A percentile compares a stretch with the other conserved stretches of the same genome.
Conservation (phyloP, 2,113 vertebrate species). For the Hypocryptadius cinnamomeus region DNA sequence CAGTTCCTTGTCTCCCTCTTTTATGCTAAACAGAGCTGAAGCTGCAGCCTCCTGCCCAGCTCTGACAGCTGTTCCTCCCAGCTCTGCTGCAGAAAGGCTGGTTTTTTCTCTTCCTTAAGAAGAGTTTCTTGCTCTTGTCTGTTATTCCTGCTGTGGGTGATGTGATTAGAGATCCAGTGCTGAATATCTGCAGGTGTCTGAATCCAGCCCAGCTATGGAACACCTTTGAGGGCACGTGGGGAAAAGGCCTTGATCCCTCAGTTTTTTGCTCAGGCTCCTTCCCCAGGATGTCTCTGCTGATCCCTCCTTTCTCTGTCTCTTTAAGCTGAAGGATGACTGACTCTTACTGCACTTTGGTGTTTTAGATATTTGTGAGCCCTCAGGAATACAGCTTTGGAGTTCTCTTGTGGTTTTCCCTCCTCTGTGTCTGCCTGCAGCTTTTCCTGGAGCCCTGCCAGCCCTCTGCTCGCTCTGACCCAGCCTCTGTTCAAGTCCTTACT, state of each 20-base stretch:
- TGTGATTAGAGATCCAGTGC: background rate
- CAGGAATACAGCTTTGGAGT: background rate
- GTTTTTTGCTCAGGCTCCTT: background rate
- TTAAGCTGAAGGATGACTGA: background rate
- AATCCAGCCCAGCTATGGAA: background rate
- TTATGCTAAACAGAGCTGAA: background rate
- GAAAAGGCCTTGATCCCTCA: background rate
- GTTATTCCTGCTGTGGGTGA: background rate
- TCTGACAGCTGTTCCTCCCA: background rate
- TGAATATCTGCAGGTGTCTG: background rate
- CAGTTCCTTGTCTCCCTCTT: background rate
- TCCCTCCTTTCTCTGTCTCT: background rate
- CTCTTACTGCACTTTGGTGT: background rate
- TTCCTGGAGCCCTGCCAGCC: background rate
- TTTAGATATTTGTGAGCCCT: background rate
- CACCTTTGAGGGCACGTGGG: accelerated
- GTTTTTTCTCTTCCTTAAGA: background rate
- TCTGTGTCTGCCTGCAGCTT: background rate
- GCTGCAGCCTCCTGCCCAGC: background rate
- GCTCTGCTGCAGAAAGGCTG: background rate
- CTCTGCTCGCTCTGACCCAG: background rate
- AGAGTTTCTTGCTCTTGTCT: background rate
- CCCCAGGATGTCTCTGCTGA: background rate
- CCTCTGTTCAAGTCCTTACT: background rate
- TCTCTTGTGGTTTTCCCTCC: background rate